A percentile compares a stretch with the other conserved stretches of the same genome.
phyloP scores from a whole-genome alignment of 35 echinoderm and acorn worm species.

The Lytechinus pictus region DNA sequence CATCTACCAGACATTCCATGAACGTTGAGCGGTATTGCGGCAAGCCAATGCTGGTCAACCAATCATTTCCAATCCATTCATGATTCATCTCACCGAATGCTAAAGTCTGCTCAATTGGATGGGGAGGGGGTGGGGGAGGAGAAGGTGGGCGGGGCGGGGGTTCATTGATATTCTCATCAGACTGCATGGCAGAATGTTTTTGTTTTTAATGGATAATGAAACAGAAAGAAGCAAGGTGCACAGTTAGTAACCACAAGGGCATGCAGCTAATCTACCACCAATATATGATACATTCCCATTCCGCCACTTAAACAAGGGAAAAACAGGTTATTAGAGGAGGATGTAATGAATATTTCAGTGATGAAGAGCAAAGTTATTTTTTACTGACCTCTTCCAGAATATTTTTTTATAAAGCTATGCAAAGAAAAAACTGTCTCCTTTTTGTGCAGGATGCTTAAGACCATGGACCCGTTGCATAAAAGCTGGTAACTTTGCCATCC shows the following conservation, averaged over 20 bases:
- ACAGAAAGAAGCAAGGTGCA: constrained; percentile 6
- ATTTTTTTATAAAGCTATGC: too few species aligned
- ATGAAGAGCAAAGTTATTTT: not conserved
- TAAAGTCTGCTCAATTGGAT: constrained; percentile 77
- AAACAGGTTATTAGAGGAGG: not conserved
- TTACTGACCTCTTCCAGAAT: not conserved
- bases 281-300: constrained; percentile 32
- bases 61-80: constrained; percentile 99
- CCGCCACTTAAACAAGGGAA: not conserved
- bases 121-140: constrained; percentile 39
- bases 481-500: too few species aligned
- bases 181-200: constrained; percentile 19
- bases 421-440: too few species aligned
- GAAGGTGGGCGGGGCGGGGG: not conserved
- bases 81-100: constrained; percentile 99
- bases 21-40: constrained; percentile 93
- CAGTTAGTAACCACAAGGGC: not conserved
- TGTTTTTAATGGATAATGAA: not conserved
- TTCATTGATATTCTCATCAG: constrained; percentile 16
- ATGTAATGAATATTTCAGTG: not conserved
- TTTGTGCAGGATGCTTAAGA: too few species aligned
- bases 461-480: too few species aligned
- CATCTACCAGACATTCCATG: constrained; percentile 99
- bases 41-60: constrained; percentile 90
- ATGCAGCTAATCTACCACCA: constrained; percentile 6